These are phyloP conservation scores for Rhopalosiphum maidis DNA, from an alignment of 1,140 invertebrate species.

Conservation along the genomic window DNA sequence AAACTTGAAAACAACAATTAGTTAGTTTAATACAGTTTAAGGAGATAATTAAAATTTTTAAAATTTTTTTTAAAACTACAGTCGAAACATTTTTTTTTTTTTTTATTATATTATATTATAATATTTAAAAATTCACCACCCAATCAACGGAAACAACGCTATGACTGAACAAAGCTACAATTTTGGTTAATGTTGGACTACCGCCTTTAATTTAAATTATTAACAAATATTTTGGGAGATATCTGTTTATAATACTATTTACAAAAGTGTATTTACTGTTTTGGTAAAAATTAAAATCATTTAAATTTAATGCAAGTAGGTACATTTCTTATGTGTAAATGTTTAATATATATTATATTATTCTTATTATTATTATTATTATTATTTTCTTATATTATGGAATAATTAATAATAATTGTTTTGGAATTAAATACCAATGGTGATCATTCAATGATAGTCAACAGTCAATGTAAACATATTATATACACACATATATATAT, in stretches of 20 bases:
- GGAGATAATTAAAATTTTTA: neutral
- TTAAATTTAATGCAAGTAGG: too few relatives aligned
- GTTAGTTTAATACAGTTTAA: neutral
- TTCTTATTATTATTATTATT: too few relatives aligned
- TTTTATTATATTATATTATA: neutral
- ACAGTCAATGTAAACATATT: too few relatives aligned
- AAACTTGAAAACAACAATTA: neutral
- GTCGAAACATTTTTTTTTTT: neutral
- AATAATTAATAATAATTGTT: neutral
- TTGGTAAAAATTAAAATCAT: neutral
- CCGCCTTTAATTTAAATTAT: neutral
- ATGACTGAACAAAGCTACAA: neutral
- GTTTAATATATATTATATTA: too few relatives aligned
- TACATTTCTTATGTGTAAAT: too few relatives aligned
- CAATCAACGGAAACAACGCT: accelerated
- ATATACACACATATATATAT: too few relatives aligned
- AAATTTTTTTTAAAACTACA: neutral
- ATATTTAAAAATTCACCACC: too few relatives aligned
- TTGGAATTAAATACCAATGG: neutral
- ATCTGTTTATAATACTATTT: neutral
- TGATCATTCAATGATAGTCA: neutral
- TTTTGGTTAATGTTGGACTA: neutral
- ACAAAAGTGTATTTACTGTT: neutral
- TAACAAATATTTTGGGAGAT: neutral
- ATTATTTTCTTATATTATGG: too few relatives aligned